These are phyloP conservation scores for Coracias cyanogaster DNA, from an alignment of 2,797 vertebrate genomes.

Conservation along the genomic window DNA sequence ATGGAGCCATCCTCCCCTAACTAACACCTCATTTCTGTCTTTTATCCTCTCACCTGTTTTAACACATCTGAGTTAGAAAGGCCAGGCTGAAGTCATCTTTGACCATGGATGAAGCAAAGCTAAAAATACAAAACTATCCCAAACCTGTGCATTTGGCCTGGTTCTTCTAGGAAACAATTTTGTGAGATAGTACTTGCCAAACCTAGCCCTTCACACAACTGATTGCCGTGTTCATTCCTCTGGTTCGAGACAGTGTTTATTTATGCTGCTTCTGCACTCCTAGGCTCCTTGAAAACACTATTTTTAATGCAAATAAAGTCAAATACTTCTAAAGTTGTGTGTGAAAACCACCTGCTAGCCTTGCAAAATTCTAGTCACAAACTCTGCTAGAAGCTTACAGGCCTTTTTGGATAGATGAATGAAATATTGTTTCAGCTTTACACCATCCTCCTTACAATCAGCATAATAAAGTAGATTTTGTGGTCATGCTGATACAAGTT, in stretches of 20 bases:
- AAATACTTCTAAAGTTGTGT: not conserved
- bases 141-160: not conserved
- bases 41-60: not conserved
- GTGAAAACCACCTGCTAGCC: not conserved
- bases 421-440: not conserved
- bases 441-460: not conserved
- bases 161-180: not conserved
- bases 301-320: not conserved
- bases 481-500: not conserved
- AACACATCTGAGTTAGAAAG: not conserved
- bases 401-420: not conserved
- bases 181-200: not conserved
- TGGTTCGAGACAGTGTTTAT: not conserved
- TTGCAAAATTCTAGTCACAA: not conserved
- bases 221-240: not conserved
- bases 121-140: not conserved
- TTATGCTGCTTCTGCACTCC: not conserved
- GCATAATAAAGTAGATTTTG: not conserved
- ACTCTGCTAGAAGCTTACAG: not conserved
- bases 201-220: not conserved
- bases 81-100: not conserved
- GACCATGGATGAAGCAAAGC: not conserved
- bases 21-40: not conserved
- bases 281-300: not conserved
- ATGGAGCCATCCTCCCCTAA: accelerated